Evolutionary conservation across 2,113 vertebrate genomes (phyloP).

Genomic region (Chrysemys picta): DNA sequence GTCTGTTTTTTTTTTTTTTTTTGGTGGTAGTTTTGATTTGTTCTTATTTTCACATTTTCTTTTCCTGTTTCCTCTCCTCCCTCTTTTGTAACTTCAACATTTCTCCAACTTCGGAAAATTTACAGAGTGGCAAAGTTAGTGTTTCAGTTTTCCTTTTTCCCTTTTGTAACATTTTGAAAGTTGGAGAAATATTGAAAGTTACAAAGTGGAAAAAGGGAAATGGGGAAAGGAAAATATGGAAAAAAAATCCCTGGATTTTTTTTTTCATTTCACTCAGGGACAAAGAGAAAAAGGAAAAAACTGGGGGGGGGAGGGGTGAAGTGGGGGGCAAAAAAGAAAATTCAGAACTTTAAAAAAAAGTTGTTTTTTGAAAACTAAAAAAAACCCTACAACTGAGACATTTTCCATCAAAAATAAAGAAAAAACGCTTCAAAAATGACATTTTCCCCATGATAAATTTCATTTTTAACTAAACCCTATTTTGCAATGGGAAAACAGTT

Average conservation of each 20-base stretch:
- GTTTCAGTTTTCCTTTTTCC: neutral
- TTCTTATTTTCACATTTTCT: no score
- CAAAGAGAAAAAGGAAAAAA: neutral
- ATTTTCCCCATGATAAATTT: neutral
- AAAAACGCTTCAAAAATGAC: neutral
- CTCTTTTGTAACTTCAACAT: neutral
- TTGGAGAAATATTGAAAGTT: neutral
- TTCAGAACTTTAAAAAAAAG: neutral
- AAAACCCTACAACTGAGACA: neutral
- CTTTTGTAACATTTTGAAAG: neutral
- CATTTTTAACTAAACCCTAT: neutral
- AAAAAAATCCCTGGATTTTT: neutral
- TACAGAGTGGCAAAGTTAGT: neutral
- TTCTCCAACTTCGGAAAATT: neutral
- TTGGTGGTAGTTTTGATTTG: neutral
- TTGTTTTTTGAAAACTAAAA: neutral
- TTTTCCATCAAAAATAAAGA: neutral
- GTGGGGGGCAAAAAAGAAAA: no score
- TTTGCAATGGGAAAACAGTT: neutral
- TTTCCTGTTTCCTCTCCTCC: neutral
- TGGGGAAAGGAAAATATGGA: neutral
- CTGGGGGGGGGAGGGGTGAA: no score
- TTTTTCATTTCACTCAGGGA: neutral
- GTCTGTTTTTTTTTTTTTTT: neutral
- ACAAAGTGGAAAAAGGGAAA: neutral